Evolutionary conservation across 2,113 vertebrate species (phyloP).

Genomic region (Mormoops blainvillei): DNA sequence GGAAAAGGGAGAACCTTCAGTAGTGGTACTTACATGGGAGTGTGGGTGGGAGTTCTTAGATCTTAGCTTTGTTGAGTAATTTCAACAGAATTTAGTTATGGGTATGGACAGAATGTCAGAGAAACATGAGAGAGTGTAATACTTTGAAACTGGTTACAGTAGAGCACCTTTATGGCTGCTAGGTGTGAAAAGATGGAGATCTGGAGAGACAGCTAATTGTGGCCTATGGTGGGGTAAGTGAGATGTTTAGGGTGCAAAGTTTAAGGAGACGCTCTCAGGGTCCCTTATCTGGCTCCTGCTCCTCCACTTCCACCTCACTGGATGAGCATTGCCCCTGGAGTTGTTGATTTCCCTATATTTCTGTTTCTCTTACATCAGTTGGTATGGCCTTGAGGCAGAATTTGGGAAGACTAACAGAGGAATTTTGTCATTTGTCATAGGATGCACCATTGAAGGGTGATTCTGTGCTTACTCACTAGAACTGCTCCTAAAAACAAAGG

Average conservation of each 20-base stretch:
- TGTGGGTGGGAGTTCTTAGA: not conserved
- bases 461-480: not conserved
- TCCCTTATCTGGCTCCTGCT: not conserved
- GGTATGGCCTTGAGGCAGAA: not conserved
- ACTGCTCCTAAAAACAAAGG: not conserved
- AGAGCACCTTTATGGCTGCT: not conserved
- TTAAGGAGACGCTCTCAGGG: not conserved
- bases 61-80: not conserved
- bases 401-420: not conserved
- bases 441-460: not conserved
- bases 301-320: rapidly evolving
- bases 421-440: not conserved
- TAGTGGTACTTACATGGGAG: not conserved
- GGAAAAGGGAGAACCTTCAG: not conserved
- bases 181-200: not conserved
- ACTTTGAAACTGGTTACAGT: not conserved
- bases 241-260: not conserved
- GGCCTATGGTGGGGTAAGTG: not conserved
- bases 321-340: not conserved
- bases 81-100: not conserved
- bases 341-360: not conserved
- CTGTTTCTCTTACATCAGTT: not conserved
- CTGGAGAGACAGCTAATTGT: not conserved
- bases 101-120: not conserved
- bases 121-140: not conserved